Percentiles rank a stretch among this genome's conserved stretches.
phyloP scores from a whole-genome alignment of 2,888 invertebrate genomes.

The Monopis laevigella region DNA sequence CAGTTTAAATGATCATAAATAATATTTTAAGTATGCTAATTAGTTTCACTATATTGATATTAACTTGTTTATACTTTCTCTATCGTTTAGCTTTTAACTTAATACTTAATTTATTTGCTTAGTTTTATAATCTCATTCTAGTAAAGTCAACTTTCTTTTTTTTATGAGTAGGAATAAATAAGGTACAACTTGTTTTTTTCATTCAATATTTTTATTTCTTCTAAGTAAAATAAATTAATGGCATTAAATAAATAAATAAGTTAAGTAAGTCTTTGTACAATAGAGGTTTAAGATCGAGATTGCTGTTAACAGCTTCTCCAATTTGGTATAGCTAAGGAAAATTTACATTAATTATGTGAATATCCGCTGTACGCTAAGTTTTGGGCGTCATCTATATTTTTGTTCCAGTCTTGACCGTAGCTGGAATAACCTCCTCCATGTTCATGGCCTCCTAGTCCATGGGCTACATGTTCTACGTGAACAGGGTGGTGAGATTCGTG shows the following conservation, averaged over 20 bases:
- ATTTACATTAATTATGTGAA: conserved; percentile 27
- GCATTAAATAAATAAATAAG: conserved; percentile 46
- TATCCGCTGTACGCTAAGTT: conserved; percentile 77
- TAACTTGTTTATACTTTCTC: too few species aligned
- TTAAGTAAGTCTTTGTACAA: conserved; percentile 61
- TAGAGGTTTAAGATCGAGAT: conserved; percentile 27
- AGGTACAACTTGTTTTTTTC: conserved; percentile 24
- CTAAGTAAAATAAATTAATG: conserved; percentile 36
- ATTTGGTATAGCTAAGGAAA: conserved; percentile 10
- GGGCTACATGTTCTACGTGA: conserved; percentile 58
- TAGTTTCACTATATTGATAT: too few species aligned
- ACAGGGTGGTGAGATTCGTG: conserved; percentile 72
- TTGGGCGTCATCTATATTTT: conserved; percentile 72
- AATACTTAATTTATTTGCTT: conserved; percentile 1
- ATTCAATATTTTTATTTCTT: conserved; percentile 33
- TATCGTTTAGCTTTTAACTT: too few species aligned
- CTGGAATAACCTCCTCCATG: conserved; percentile 26
- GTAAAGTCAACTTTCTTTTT: neutral
- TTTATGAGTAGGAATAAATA: conserved; percentile 19
- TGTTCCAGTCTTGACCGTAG: conserved; percentile 51
- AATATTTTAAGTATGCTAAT: too few species aligned
- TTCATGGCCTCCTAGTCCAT: conserved; percentile 43
- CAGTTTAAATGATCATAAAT: too few species aligned
- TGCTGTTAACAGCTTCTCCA: conserved; percentile 1
- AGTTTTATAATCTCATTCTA: neutral